Base-by-base conservation (phyloP, 2,797 vertebrate species). In the Anisognathus igniventris region DNA sequence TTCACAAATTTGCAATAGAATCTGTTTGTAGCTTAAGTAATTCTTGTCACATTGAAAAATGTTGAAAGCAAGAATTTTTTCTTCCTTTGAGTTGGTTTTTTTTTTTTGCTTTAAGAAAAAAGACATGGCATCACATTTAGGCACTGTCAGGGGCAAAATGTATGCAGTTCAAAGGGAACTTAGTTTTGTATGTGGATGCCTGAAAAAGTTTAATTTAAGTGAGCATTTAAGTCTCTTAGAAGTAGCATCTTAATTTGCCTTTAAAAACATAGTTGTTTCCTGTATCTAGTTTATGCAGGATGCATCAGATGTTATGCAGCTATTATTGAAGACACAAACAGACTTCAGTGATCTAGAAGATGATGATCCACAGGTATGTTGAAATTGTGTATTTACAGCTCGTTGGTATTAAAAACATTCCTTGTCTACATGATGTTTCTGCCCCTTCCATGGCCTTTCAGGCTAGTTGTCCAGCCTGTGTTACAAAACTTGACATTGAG, bases 331-430 rank as follows among this genome's bases (percentile, higher is more conserved):
- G 96, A 99, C 99, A 31, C 99, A 99, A 80, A 99, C 99, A 2
- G 99, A 99, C 97, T 99, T 99, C 94, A 99, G 98, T 56, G 99
- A 99, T 84, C 97, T 99, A 96, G 99, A 99, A 61, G 99, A 99
- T 12, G 99, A 99, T 7, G 99, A 99, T 61, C 99, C 99, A 62
- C 99, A 99, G 98, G 99, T 99, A 82, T 62, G 76, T 79, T 56
- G 40, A 68, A 91, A 28, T 48, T 23, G 5, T 44, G 21, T 50
- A 28, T 62, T 77, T 18, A 5, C 20, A 62, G 8, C 48, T 88
- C 4, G 0, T 44, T 50, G 33, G 6, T 50, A 51, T 78, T 89
- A 53, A 72, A 75, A 68, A 17, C 0, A 0, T 53, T 54, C 6
- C 60, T 60, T 61, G 10, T 65, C 7, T 30, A 1, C 7, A 10